Conservation (phyloP, 2,888 invertebrate species). For the Pristionchus maxplancki region DNA sequence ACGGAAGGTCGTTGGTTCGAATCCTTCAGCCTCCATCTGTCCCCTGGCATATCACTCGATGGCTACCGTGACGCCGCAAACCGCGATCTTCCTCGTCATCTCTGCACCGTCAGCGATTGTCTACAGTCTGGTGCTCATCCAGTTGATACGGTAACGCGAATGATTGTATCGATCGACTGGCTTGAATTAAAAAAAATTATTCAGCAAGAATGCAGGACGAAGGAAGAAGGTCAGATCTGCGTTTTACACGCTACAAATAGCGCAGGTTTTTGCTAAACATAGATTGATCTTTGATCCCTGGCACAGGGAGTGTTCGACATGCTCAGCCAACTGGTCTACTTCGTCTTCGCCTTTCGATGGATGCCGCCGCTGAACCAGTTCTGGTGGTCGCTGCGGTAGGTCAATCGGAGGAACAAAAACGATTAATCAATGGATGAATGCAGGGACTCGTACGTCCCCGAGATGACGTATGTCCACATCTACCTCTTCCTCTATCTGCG, state of each 20-base stretch:
- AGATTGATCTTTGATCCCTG: background rate
- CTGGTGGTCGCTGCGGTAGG: slow-evolving; percentile 34
- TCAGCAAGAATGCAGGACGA: background rate
- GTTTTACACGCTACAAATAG: slow-evolving; percentile 5
- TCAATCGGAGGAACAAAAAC: too few relatives aligned
- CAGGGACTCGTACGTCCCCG: slow-evolving; percentile 4
- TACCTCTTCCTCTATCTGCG: slow-evolving; percentile 30
- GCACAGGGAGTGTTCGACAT: slow-evolving; percentile 1
- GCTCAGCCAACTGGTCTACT: slow-evolving; percentile 36
- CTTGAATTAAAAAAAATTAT: too few relatives aligned
- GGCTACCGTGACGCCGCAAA: background rate
- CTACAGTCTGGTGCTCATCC: background rate
- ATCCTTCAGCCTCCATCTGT: too few relatives aligned
- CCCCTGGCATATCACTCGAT: background rate
- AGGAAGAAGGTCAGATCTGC: slow-evolving; percentile 2
- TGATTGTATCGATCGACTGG: background rate
- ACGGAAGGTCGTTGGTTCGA: too few relatives aligned
- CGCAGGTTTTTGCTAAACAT: background rate
- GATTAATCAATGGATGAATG: background rate
- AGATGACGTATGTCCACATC: slow-evolving; percentile 41
- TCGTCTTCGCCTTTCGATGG: slow-evolving; percentile 32
- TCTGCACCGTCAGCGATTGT: background rate
- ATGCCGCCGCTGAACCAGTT: slow-evolving; percentile 31
- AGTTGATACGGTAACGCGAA: slow-evolving; percentile 5
- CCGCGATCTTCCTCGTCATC: background rate